Evolutionary conservation across 2,113 vertebrate genomes (phyloP), one percentile per base, ranked within the genome.

Genomic region (Empidonax alnorum): DNA sequence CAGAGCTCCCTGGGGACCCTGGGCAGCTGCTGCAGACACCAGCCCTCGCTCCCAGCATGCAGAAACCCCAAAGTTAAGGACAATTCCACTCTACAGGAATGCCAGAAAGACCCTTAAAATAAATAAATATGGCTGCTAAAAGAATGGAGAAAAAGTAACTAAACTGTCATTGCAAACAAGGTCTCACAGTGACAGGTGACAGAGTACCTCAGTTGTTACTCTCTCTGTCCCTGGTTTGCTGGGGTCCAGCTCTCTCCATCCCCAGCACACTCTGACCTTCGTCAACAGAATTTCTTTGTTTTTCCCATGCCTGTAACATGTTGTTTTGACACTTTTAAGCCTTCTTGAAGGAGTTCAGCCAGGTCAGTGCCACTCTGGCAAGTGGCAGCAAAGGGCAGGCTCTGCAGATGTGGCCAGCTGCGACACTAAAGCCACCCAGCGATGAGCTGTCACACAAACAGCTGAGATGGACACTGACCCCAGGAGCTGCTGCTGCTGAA

Each of bases 261-360:
- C 58, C 66, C 31, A 21, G 49, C 42, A 56, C n/a, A 5, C 50
- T 72, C 13, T 12, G 9, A 69, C 30, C n/a, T 71, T 44, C 9
- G 3, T 31, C 37, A 58, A 35, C 52, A 72, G 62, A 72, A 39
- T 27, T 13, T 41, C 37, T 71, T 81, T 75, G 31, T 28, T 75
- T 62, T 37, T 24, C 35, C 53, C 8, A 0, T 10, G 27, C 56
- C 67, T 8, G 1, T 41, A 28, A 49, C 0, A 0, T 12, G 3
- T 25, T 47, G 53, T 68, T 76, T 46, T 27, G 66, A 79, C 62
- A 39, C 65, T 66, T 35, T 6, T 25, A 41, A 12, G 31, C 35
- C 42, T 80, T 66, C 83, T 35, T 18, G 74, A 46, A 68, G 74
- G 42, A 76, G 68, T 19, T 88, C 59, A 59, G 50, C 20, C 56